Evolutionary conservation across 2,113 vertebrate genomes (phyloP), one percentile per base, ranked within the genome.

Genomic region (Ursus arctos): DNA sequence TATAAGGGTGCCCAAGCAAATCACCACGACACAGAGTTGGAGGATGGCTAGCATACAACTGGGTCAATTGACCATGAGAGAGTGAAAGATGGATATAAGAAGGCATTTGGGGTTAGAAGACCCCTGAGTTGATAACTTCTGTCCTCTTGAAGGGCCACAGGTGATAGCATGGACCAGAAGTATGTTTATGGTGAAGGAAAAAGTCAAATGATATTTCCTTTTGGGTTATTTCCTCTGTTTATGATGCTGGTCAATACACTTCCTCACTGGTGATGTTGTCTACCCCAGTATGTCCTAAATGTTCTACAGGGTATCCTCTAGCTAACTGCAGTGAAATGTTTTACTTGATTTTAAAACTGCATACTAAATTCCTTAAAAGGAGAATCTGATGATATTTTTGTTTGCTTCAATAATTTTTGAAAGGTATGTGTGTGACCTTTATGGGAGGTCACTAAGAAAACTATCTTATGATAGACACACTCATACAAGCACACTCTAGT

Each of bases 351-450:
- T 57, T 22, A 83, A 72, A 26, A 26, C 0, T 93, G 10, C 22
- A 77, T 69, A 76, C 36, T n/a, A 93, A 82, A 91, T 93, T 96
- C 13, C 14, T 86, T 95, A 91, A 18, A 74, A 88, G 14, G 10
- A 90, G 22, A 90, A 61, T 55, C 5, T 33, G 7, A 43, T 18
- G 12, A 82, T 91, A 69, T 91, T 51, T 61, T 69, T 61, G 14
- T 93, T 92, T 71, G 15, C 24, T 79, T 82, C 82, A 93, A 21
- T 84, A 79, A 90, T 59, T 88, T 67, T 95, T 57, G 14, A 43
- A 67, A 85, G 19, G 4, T n/a, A 28, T 65, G 9, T 65, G 19
- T 71, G 84, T 79, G 36, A 65, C 65, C 65, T 72, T 74, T 86
- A 90, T 16, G 7, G 28, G 57, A 31, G 7, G 2, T 82, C 22